Evolutionary conservation across 2,888 invertebrate species (phyloP).

Genomic region (Rhogogaster chlorosoma): DNA sequence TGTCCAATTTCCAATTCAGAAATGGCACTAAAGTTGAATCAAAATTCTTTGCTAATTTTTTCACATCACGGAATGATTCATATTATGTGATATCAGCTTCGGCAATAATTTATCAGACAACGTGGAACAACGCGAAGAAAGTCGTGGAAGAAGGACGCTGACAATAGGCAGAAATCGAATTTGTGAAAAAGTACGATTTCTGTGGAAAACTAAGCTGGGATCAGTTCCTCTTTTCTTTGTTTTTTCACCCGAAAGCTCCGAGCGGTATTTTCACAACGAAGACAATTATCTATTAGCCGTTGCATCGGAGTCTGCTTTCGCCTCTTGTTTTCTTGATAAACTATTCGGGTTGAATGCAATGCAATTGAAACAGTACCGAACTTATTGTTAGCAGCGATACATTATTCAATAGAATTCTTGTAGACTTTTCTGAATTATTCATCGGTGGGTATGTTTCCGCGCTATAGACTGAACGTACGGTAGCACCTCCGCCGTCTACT

Average conservation of each 20-base stretch:
- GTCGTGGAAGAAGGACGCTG: too few species aligned
- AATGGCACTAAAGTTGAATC: not conserved
- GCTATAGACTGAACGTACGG: not conserved
- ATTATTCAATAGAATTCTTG: conserved; percentile 28
- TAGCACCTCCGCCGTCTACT: not conserved
- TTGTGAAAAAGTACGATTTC: too few species aligned
- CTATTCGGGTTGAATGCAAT: not conserved
- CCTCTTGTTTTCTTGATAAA: not conserved
- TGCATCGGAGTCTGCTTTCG: not conserved
- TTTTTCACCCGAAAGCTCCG: too few species aligned
- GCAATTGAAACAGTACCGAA: conserved; percentile 35
- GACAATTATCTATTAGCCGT: not conserved
- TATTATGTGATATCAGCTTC: not conserved
- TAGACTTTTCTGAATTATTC: conserved; percentile 41
- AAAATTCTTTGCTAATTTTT: not conserved
- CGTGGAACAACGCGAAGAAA: too few species aligned
- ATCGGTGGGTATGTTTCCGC: not conserved
- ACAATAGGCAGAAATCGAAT: too few species aligned
- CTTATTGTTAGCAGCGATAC: conserved; percentile 36
- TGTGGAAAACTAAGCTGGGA: too few species aligned
- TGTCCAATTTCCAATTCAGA: not conserved
- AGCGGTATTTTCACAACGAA: not conserved
- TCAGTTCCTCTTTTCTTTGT: too few species aligned
- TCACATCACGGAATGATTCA: not conserved
- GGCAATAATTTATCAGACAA: too few species aligned